A percentile compares a stretch with the other conserved stretches of the same genome.
Evolutionary conservation across 1,140 invertebrate genomes (phyloP).

Genomic region (Gryllus bimaculatus): DNA sequence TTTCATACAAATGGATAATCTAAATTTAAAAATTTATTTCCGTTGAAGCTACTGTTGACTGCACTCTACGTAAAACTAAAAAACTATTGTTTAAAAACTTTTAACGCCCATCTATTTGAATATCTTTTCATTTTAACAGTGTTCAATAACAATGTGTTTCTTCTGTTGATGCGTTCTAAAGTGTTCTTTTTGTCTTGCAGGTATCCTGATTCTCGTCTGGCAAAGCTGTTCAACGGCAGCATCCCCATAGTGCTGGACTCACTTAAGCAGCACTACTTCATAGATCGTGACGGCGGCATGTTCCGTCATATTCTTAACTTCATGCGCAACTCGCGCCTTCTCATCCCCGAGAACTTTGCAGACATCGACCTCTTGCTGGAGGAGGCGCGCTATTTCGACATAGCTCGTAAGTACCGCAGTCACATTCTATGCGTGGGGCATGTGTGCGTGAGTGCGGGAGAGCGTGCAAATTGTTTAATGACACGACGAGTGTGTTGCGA

Average conservation of each 20-base stretch:
- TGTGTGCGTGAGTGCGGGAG: too few relatives aligned
- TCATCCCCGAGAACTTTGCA: conserved; percentile 78
- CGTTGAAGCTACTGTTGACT: too few relatives aligned
- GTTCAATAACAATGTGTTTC: background rate
- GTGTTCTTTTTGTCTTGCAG: conserved; percentile 43
- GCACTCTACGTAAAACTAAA: too few relatives aligned
- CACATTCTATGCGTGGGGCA: too few relatives aligned
- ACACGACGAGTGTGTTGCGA: too few relatives aligned
- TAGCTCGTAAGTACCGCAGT: conserved; percentile 59
- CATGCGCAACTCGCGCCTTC: conserved; percentile 77
- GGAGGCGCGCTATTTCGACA: conserved; percentile 87
- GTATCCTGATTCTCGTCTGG: conserved; percentile 84
- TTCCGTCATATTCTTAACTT: conserved; percentile 94
- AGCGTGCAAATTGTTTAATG: too few relatives aligned
- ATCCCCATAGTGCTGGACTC: conserved; percentile 94
- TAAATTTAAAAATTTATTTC: too few relatives aligned
- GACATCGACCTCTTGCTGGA: conserved; percentile 85
- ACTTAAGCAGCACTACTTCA: conserved; percentile 96
- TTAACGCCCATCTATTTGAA: too few relatives aligned
- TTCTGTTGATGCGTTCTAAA: background rate
- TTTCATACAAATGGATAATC: too few relatives aligned
- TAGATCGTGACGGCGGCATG: conserved; percentile 91
- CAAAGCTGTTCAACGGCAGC: conserved; percentile 90
- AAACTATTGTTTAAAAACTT: too few relatives aligned
- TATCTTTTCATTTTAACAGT: too few relatives aligned